Conservation (phyloP, 1,140 invertebrate species). For the Brachionus angularis region DNA sequence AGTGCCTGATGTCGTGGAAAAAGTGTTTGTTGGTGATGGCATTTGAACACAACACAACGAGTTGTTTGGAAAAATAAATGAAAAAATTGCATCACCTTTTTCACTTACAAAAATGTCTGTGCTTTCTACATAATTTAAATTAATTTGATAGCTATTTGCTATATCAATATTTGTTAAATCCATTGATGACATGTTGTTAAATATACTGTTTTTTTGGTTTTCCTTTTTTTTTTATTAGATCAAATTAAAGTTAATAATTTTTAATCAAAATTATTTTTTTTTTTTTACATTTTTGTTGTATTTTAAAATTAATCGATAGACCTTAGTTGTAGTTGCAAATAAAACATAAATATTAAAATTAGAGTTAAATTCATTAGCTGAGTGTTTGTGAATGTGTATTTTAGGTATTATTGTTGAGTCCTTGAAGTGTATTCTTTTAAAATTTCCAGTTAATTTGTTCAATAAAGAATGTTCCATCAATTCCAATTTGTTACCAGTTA, state of each 20-base stretch:
- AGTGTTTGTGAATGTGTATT: slow-evolving; percentile 20
- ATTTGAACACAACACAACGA: slow-evolving; percentile 27
- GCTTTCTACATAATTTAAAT: slow-evolving; percentile 16
- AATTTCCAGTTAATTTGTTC: slow-evolving; percentile 15
- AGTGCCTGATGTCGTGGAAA: neutral
- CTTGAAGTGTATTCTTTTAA: slow-evolving; percentile 37
- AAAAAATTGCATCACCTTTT: slow-evolving; percentile 19
- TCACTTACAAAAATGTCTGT: slow-evolving; percentile 20
- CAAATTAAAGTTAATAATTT: neutral
- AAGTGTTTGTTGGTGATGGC: slow-evolving; percentile 6
- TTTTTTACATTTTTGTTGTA: slow-evolving; percentile 26
- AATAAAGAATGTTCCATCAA: slow-evolving; percentile 30
- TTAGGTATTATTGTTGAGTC: slow-evolving; percentile 24
- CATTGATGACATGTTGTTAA: slow-evolving; percentile 9
- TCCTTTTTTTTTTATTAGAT: neutral
- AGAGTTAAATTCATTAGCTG: neutral
- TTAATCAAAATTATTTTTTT: neutral
- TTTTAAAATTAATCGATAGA: slow-evolving; percentile 36
- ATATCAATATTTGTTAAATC: slow-evolving; percentile 7
- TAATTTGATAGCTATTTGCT: slow-evolving; percentile 8
- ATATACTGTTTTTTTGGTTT: slow-evolving; percentile 1
- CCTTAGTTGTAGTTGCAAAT: slow-evolving; percentile 13
- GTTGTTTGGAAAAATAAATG: slow-evolving; percentile 15
- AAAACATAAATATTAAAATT: neutral
- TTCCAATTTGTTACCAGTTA: slow-evolving; percentile 34